phyloP scores from a whole-genome alignment of 2,888 invertebrate species.

The Eudemis profundana region DNA sequence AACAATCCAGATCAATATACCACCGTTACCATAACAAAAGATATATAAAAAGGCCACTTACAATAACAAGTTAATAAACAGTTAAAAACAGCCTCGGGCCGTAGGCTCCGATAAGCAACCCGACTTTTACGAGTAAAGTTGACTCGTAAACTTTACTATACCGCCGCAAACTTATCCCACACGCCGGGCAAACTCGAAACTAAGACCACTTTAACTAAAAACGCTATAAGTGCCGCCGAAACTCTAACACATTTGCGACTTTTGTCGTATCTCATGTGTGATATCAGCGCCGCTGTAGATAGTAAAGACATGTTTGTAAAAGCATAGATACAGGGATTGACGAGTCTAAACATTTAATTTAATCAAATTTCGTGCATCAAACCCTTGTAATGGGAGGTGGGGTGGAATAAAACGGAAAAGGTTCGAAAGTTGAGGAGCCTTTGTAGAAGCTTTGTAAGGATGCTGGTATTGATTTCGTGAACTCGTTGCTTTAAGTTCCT shows the following conservation, averaged over 20 bases:
- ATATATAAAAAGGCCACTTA: constrained; percentile 27
- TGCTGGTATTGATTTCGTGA: not conserved
- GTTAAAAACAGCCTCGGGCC: constrained; percentile 35
- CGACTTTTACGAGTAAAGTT: constrained; percentile 29
- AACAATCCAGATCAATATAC: constrained; percentile 18
- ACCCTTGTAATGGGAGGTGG: constrained; percentile 14
- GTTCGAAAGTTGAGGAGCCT: not conserved
- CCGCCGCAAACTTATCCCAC: constrained; percentile 12
- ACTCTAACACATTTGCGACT: not conserved
- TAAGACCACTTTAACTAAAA: not conserved
- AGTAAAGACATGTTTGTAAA: constrained; percentile 1
- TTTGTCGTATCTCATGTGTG: not conserved
- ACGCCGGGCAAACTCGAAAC: constrained; percentile 1
- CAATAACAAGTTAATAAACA: constrained; percentile 41
- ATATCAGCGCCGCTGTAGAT: not conserved
- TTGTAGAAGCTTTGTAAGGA: not conserved
- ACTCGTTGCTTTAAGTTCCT: no score
- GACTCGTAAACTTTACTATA: constrained; percentile 21
- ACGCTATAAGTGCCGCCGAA: not conserved
- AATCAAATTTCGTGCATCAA: constrained; percentile 25
- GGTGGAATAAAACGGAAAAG: constrained; percentile 19
- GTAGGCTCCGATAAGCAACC: constrained; percentile 23
- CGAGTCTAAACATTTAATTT: constrained; percentile 37
- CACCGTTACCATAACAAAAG: constrained; percentile 26
- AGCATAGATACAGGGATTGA: constrained; percentile 24